Base-by-base conservation (phyloP, 2,113 vertebrate genomes). In the Rhombomys opimus region DNA sequence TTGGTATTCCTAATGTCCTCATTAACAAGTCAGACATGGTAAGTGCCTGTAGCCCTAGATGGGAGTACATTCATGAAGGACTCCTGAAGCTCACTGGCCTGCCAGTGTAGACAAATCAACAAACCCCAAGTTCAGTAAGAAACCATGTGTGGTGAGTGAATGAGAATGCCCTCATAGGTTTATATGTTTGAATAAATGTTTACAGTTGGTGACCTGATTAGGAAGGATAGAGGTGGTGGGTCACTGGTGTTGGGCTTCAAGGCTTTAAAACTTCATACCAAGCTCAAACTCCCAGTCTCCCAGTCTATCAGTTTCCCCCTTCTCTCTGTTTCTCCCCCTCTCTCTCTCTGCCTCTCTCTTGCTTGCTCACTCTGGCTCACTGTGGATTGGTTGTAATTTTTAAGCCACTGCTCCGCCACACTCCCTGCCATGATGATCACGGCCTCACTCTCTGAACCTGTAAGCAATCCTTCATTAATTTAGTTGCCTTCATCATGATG, bases 341-440 rank as follows among this genome's bases (percentile, higher is more conserved):
- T 7, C 35, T 25, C 35, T 3, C 67, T 4, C 20, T 41, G 0
- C 1, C 5, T 1, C 8, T n/a, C 27, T 32, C 52, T 57, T 4
- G 11, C 22, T 82, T 7, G 8, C 15, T 2, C 7, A 10, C 35
- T 84, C 9, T 76, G 38, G 20, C 14, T 17, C 25, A 65, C 5
- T 84, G 25, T 63, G 4, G 14, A 63, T 65, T 63, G 9, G 23
- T 63, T 27, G 8, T 17, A 59, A 27, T 41, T 23, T 27, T 84
- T 63, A n/a, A 63, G n/a, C 12, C 41, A 17, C 10, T 63, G 10
- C 12, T 82, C 35, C 46, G 17, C 7, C 23, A 61, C n/a, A 27
- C 12, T 63, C 59, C 7, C 35, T 2, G 27, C 13, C 22, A 61
- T 27, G 10, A 41, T 41, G 81, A 84, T 41, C n/a, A 63, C 41